These are phyloP conservation scores for Cylloceria caligata DNA, from an alignment of 2,888 invertebrate genomes.

Conservation along the genomic window DNA sequence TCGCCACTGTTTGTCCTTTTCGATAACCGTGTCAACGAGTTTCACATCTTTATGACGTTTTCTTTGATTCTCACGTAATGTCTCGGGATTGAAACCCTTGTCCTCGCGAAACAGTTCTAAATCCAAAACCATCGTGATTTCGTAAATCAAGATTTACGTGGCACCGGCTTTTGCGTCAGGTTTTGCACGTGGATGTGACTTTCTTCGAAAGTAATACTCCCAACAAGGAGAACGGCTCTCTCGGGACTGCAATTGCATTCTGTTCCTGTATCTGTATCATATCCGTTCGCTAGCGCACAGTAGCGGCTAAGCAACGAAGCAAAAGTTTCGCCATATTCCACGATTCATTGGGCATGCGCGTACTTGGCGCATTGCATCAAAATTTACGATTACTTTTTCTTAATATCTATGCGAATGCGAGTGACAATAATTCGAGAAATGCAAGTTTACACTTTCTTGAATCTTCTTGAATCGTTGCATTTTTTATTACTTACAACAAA, in stretches of 20 bases:
- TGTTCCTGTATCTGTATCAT: too few relatives aligned
- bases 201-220: not conserved
- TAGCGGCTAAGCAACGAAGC: constrained; percentile 4
- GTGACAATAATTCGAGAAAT: not conserved
- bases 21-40: constrained; percentile 96
- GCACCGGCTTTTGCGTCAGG: not conserved
- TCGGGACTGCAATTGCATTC: not conserved
- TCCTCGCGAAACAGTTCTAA: constrained; percentile 98
- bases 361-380: constrained; percentile 30
- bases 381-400: not conserved
- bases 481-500: not conserved
- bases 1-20: constrained; percentile 96
- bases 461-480: too few relatives aligned
- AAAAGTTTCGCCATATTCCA: constrained; percentile 35
- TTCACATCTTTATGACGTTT: constrained; percentile 97
- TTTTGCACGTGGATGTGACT: constrained; percentile 18
- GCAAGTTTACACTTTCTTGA: not conserved
- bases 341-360: constrained; percentile 15
- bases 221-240: not conserved
- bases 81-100: constrained; percentile 97
- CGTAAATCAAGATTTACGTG: not conserved
- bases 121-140: constrained; percentile 94
- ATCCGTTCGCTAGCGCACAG: constrained; percentile 34
- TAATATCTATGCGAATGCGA: not conserved
- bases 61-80: constrained; percentile 95